Base-by-base conservation (phyloP, 2,113 vertebrate genomes). In the Gorsachius goisagi region DNA sequence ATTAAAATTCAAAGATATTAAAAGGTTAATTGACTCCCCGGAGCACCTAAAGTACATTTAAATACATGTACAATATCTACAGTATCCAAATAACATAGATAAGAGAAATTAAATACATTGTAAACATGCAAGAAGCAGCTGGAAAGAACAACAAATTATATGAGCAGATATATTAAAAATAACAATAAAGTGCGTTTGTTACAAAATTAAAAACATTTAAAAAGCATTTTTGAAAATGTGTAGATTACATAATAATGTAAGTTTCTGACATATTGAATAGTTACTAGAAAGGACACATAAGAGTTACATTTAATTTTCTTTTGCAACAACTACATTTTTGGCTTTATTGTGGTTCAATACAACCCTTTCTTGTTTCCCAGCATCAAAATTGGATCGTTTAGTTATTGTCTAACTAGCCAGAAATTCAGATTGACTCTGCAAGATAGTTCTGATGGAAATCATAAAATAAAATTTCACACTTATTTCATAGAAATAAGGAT, bases 81-180 rank as follows among this genome's bases (percentile, higher is more conserved):
- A 50, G 17, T 82, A 33, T 73, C 50, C 39, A 28, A 81, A 47
- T 84, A 90, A 85, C 22, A 66, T 33, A 86, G 14, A 56, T 73
- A 80, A 27, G 17, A 93, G 78, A 96, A 68, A 90, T 26, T 47
- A 50, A 96, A 72, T 72, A 79, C 8, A 33, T 85, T 53, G 52
- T 85, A 97, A 92, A 50, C 7, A 35, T 32, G 11, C 91, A n/a
- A 96, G 49, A 93, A 72, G 8, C 53, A 95, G 90, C 22, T 90
- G 18, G 20, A 62, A 94, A 62, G 59, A 93, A 95, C 44, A 95
- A 75, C 19, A 96, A 96, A 91, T 86, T 89, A 68, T 15, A 77
- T 49, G 6, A 95, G 81, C 20, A 82, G 5, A 12, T 24, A 28
- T 60, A 86, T 89, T 76, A 50, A 56, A 75, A 79, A 87, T 41